A percentile compares a stretch with the other conserved stretches of the same genome.
Conservation (phyloP, 2,113 vertebrate genomes). For the Dascyllus trimaculatus region DNA sequence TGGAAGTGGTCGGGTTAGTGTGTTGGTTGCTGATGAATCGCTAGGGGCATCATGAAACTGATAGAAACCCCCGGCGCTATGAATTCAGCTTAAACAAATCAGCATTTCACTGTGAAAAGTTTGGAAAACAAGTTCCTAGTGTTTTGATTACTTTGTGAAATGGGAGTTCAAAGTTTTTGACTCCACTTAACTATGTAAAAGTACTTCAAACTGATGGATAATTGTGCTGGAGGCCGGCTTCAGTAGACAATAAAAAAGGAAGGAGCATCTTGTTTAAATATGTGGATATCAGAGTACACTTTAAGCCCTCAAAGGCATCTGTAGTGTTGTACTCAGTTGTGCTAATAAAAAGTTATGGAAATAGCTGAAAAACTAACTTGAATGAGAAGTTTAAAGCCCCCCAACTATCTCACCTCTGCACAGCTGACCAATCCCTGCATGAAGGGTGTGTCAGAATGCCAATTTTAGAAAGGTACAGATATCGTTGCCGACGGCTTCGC, state of each 20-base stretch:
- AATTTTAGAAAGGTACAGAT: constrained; percentile 17
- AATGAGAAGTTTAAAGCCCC: neutral
- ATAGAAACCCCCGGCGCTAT: constrained; percentile 11
- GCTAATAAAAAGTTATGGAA: neutral
- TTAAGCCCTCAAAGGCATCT: neutral
- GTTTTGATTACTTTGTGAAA: neutral
- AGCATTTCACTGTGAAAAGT: constrained; percentile 55
- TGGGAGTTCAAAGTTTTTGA: neutral
- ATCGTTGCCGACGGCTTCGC: constrained; percentile 3
- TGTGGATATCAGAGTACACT: too few species aligned
- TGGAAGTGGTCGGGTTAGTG: constrained; percentile 52
- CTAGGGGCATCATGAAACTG: constrained; percentile 27
- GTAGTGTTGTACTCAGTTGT: neutral
- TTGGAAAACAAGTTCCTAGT: neutral
- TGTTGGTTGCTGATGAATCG: constrained; percentile 46
- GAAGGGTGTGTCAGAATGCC: neutral
- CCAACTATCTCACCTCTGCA: neutral
- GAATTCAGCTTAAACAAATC: constrained; percentile 49
- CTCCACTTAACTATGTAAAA: neutral
- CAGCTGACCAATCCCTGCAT: neutral
- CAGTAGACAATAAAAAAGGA: neutral
- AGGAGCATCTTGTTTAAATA: neutral
- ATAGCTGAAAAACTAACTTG: neutral
- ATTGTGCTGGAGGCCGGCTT: neutral
- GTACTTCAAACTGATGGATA: neutral